Percentiles rank a stretch among this genome's conserved stretches.
phyloP scores from a whole-genome alignment of 2,888 invertebrate species.

The Caenorhabditis sinica region DNA sequence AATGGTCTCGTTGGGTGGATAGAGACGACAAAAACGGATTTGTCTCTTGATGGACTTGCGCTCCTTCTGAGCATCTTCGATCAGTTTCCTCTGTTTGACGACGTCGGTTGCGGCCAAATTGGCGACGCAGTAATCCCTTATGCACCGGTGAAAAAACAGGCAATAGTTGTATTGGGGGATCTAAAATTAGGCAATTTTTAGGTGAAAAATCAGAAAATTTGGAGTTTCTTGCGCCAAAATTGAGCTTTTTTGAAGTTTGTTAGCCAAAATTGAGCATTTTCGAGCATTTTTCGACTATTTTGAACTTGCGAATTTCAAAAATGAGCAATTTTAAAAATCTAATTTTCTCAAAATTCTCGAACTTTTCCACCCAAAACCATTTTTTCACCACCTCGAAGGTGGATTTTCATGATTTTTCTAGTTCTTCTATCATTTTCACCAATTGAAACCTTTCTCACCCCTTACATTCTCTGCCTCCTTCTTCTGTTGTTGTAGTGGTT shows the following conservation, averaged over 20 bases:
- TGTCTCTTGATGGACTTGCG: constrained; percentile 74
- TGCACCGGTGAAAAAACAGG: constrained; percentile 80
- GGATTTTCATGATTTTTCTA: neutral
- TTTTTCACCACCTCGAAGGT: too few species aligned
- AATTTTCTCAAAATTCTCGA: neutral
- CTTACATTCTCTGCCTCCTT: constrained; percentile 77
- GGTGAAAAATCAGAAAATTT: neutral
- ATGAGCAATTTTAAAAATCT: too few species aligned
- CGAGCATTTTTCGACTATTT: too few species aligned
- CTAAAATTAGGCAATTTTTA: constrained; percentile 72
- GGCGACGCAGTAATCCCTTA: constrained; percentile 82
- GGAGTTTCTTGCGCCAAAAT: too few species aligned
- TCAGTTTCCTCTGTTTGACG: constrained; percentile 70
- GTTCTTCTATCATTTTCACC: neutral
- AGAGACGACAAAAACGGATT: constrained; percentile 69
- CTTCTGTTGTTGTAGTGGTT: constrained; percentile 81
- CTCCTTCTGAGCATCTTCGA: constrained; percentile 73
- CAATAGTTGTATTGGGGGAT: constrained; percentile 83
- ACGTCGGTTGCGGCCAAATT: constrained; percentile 74
- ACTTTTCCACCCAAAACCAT: too few species aligned
- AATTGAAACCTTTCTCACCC: neutral
- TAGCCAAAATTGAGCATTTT: neutral
- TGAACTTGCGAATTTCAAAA: neutral
- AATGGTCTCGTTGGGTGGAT: constrained; percentile 77
- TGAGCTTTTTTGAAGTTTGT: neutral